Base-by-base conservation (phyloP, 2,113 vertebrate species). In the Serinus canaria region DNA sequence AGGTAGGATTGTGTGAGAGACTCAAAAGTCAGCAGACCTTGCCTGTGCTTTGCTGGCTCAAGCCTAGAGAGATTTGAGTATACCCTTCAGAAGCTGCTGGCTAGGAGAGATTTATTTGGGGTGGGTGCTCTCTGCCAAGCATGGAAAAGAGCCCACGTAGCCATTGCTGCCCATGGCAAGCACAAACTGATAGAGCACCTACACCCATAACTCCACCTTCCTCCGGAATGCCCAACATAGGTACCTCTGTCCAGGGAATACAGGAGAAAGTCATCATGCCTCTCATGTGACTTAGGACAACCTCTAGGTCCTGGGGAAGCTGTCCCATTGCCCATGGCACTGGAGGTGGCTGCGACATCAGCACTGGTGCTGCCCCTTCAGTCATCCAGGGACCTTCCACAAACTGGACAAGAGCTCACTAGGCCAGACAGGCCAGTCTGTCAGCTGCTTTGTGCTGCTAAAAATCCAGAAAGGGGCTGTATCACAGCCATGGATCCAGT, bases 301-400 rank as follows among this genome's bases (percentile, higher is more conserved):
- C 19, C 50, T 62, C 6, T 1, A 37, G 24, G 41, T 35, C 35
- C 33, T 30, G 25, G 21, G 35, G 78, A 75, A 66, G 33, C n/a
- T 0, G 0, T 67, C 20, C 43, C 2, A 2, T 39, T 88, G 66
- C 33, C 58, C 20, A 8, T 10, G 27, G 68, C 3, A 6, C 30
- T 72, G 56, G 60, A 70, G 18, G 16, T 35, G 39, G 33, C 60
- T 0, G 0, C 24, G 64, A 17, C 47, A 85, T 33, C 1, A 9
- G 25, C 68, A 63, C 37, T 2, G 3, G 44, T 6, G 5, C 35
- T 63, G 35, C 11, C 16, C 24, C n/a, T 66, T 55, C 39, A 43
- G 60, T 8, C 35, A 64, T 5, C 0, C 2, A 81, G 37, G 27
- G n/a, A 50, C 9, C 1, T 2, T 23, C 5, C 10, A 16, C 33